These are phyloP conservation scores for Ophioninae sp. DNA, from an alignment of 2,888 invertebrate genomes.

Conservation along the genomic window DNA sequence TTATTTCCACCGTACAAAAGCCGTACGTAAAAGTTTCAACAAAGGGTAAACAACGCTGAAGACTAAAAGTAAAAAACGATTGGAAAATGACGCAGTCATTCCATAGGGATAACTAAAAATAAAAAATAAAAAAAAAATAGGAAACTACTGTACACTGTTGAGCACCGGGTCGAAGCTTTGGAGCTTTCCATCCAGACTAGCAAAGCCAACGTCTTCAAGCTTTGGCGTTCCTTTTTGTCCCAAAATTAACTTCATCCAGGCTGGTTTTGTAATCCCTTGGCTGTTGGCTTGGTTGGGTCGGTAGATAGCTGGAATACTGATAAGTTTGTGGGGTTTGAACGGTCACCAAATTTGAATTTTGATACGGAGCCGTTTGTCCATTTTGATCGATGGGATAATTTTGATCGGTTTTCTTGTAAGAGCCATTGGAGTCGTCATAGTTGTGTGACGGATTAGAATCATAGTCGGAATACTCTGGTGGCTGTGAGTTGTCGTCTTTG, in stretches of 20 bases:
- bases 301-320: constrained; percentile 72
- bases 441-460: constrained; percentile 65
- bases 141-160: constrained; percentile 27
- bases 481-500: constrained; percentile 61
- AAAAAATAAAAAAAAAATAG: constrained; percentile 8
- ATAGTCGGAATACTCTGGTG: constrained; percentile 71
- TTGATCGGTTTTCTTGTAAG: constrained; percentile 64
- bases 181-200: background rate
- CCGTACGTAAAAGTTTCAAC: constrained; percentile 14
- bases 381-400: constrained; percentile 66
- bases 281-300: constrained; percentile 64
- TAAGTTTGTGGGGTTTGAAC: constrained; percentile 69
- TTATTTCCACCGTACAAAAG: background rate
- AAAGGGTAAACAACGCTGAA: constrained; percentile 6
- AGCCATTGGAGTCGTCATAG: constrained; percentile 60
- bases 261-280: constrained; percentile 66
- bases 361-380: constrained; percentile 68
- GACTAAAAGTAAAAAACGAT: background rate
- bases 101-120: background rate
- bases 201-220: constrained; percentile 50
- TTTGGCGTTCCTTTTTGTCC: constrained; percentile 69
- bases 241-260: constrained; percentile 71
- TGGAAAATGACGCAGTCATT: background rate
- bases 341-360: constrained; percentile 68
- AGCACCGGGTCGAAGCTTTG: constrained; percentile 11